Base-by-base conservation (phyloP, 2,113 vertebrate genomes). In the Panthera uncia region DNA sequence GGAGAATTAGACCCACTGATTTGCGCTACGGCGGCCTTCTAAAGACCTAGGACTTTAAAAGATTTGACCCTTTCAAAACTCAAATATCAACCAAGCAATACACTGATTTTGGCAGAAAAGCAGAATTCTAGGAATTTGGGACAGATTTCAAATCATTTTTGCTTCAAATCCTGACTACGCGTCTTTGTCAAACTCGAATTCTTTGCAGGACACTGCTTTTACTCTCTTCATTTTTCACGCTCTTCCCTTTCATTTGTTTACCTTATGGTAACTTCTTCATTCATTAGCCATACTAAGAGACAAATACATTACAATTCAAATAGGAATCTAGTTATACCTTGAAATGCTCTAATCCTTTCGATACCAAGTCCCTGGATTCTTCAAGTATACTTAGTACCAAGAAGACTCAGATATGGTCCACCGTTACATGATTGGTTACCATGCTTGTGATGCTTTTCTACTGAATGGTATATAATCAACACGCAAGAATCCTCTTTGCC, bases 381-480 rank as follows among this genome's bases (percentile, higher is more conserved):
- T 98, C 97, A 98, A 98, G 98, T 98, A 98, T 98, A 98, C 96
- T 99, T 97, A 98, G 99, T 98, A 98, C 98, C 98, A 99, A 99
- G 99, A 99, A 99, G 98, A 98, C 97, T 99, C 98, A 99, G 98
- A 98, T 98, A 98, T 98, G 98, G 96, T 99, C 99, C 98, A 98
- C 98, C 98, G 98, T 98, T 98, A 98, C 98, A 98, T 98, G 98
- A 98, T 98, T 98, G 98, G 98, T 98, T 99, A 99, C 99, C 99
- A 99, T 99, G 99, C 98, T 97, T 98, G 99, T 98, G 98, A 99
- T 98, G 98, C 97, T 98, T 98, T 99, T 98, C 98, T 98, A 98
- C 98, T 99, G 99, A 99, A 99, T 99, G 99, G 98, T 99, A 99
- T 99, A 99, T 98, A 99, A 99, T 97, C 99, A 99, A 98, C 99